Evolutionary conservation across 2,113 vertebrate genomes (phyloP), one percentile per base, ranked within the genome.

Genomic region (Mus spicilegus): DNA sequence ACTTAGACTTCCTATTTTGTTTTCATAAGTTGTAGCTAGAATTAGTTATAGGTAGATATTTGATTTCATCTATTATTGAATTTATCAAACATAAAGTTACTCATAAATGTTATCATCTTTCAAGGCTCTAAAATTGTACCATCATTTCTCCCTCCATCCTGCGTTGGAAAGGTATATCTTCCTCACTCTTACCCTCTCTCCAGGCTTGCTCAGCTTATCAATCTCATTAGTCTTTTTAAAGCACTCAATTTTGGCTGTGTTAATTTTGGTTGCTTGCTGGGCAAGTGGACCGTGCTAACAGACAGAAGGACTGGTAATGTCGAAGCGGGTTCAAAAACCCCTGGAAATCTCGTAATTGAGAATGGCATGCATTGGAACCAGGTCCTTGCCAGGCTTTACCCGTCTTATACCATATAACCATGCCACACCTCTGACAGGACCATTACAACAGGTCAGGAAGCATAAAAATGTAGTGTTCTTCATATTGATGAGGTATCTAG

Each of bases 151-250:
- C 13, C 46, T 56, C 49, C 13, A 75, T 75, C 8, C 81, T 24
- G 30, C 20, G 26, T 36, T 61, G 33, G 24, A 87, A 93, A 63
- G 73, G 33, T 63, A 1, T 78, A 56, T 65, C 67, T 58, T 85
- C 22, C 26, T 93, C 28, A 39, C 70, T 36, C 36, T 39, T 39
- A 67, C 7, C 19, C 36, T 19, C 3, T 22, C 36, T 20, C 70
- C n/a, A 80, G 56, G 5, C 14, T 85, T 92, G 20, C 42, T 72
- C 85, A 24, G 2, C 61, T 81, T 93, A 67, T 56, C 58, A 81
- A 33, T 87, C 67, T 92, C 28, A 46, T 89, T 92, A 75, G 86
- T 46, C 63, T 89, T 92, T 87, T 65, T 46, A 85, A 93, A 91
- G n/a, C 2, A 80, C n/a, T 30, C 72, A 80, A 12, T 84, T 90